A percentile compares a stretch with the other conserved stretches of the same genome.
phyloP scores from a whole-genome alignment of 2,888 invertebrate species.

The Apodemia zela region DNA sequence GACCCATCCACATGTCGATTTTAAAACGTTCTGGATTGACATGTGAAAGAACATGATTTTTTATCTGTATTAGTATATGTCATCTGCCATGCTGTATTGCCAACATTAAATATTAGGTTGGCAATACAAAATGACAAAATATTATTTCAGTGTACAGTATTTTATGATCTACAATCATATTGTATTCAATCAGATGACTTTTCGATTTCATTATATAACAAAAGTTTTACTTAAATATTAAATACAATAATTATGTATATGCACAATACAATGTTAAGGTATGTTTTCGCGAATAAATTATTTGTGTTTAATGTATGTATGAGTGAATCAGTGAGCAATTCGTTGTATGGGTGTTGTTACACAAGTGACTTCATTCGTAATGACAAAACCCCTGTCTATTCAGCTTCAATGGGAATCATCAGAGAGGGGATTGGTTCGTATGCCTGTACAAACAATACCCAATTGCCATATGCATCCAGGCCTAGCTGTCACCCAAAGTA shows the following conservation, averaged over 20 bases:
- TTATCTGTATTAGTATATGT: not conserved
- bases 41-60: not conserved
- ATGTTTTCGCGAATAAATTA: slow-evolving; percentile 6
- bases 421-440: slow-evolving; percentile 16
- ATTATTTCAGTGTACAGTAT: too few relatives aligned
- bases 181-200: slow-evolving; percentile 9
- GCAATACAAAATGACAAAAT: too few relatives aligned
- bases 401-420: slow-evolving; percentile 19
- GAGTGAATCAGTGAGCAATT: not conserved
- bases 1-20: not conserved
- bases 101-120: too few relatives aligned
- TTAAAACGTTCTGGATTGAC: not conserved
- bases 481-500: not conserved
- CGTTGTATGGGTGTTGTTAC: not conserved
- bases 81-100: too few relatives aligned
- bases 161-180: slow-evolving; percentile 7
- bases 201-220: slow-evolving; percentile 12
- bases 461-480: slow-evolving; percentile 9
- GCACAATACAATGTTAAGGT: slow-evolving; percentile 7
- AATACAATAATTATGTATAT: slow-evolving; percentile 7
- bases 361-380: not conserved
- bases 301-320: not conserved
- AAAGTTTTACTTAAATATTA: slow-evolving; percentile 11
- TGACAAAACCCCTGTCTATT: slow-evolving; percentile 21
- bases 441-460: slow-evolving; percentile 6